phyloP scores from a whole-genome alignment of 2,888 invertebrate species.

The Pseudolycoriella hygida region DNA sequence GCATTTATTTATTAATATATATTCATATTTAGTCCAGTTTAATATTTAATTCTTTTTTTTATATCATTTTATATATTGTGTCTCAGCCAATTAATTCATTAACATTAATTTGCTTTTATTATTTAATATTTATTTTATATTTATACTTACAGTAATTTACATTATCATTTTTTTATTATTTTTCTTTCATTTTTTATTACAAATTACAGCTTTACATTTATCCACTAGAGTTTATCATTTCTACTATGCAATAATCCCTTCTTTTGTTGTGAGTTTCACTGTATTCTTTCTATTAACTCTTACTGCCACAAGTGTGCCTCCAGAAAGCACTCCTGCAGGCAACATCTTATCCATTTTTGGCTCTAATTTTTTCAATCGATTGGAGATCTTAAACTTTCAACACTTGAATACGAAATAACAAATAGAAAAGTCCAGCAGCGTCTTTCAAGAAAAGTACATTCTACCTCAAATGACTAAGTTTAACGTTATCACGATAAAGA shows the following conservation, averaged over 20 bases:
- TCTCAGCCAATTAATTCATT: neutral
- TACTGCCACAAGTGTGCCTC: no score
- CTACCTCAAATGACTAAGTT: no score
- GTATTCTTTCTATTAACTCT: no score
- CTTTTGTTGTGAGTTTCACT: neutral
- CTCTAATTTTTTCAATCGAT: no score
- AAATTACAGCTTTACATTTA: slow-evolving; percentile 1
- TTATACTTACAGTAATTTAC: neutral
- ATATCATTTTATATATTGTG: neutral
- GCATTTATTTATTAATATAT: neutral
- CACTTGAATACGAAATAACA: no score
- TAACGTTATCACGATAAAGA: no score
- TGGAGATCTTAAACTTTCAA: no score
- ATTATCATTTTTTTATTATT: neutral
- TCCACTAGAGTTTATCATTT: neutral
- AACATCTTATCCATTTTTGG: no score
- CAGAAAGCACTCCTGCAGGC: no score
- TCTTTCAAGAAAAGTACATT: no score
- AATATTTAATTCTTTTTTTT: neutral
- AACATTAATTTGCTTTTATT: neutral
- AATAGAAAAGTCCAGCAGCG: no score
- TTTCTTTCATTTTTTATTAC: neutral
- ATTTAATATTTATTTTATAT: neutral
- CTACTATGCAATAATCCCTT: neutral
- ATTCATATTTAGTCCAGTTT: neutral